Base-by-base conservation (phyloP, 1,140 invertebrate species). In the Brachionus manjavacas region DNA sequence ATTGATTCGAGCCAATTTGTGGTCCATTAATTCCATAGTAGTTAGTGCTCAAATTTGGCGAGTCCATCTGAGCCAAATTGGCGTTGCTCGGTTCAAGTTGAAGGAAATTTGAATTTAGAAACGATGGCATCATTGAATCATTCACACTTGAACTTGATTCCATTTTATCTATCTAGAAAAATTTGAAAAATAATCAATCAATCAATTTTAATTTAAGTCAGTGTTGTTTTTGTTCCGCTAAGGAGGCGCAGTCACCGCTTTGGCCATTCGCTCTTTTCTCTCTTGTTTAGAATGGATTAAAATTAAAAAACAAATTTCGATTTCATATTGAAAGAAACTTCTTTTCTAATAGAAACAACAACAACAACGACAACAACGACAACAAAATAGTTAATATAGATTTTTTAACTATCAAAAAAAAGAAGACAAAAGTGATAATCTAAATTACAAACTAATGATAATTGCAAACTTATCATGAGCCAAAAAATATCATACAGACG, bases 111-210 rank as follows among this genome's bases (percentile, higher is more conserved):
- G 78, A 39, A 39, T 16, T 41, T 41, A 80, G 39, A 20, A 80
- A 80, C 14, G 78, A 39, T 41, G 78, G 49, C 78, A 80, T 80
- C 78, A 80, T 60, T 35, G 78, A 49, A 80, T 80, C 78, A 74
- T 74, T 74, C 7, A 74, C 39, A 8, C 70, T 43, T 14, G 28
- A 80, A 3, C 11, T 80, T 11, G 78, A 80, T 64, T 80, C 78
- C 78, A 80, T 80, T 52, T 16, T 64, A 4, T 74, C 70, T 41
- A 35, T 35, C 31, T 35, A 35, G 46, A 31, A 31, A n/a, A n/a
- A n/a, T n/a, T n/a, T n/a, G n/a, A n/a, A n/a, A n/a, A n/a, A n/a
- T n/a, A n/a, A n/a, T n/a, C n/a, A n/a, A n/a, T n/a, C n/a, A n/a
- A n/a, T n/a, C n/a, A n/a, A n/a, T n/a, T n/a, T n/a, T n/a, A n/a